Evolutionary conservation across 2,888 invertebrate species (phyloP).

Genomic region (Sphaerophoria taeniata): DNA sequence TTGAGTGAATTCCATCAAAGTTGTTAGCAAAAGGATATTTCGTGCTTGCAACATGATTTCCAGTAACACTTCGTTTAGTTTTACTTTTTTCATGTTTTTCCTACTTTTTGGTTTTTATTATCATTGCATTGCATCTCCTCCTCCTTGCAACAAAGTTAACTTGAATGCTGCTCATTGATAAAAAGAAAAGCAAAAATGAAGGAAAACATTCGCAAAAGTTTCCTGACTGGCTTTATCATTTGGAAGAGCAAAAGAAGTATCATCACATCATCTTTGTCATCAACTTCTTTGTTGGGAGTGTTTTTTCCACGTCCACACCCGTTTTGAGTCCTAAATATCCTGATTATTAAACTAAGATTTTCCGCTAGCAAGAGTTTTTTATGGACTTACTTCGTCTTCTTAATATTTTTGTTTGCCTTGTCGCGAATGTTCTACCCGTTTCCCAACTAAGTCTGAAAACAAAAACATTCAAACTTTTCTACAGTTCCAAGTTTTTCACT

Average conservation of each 20-base stretch:
- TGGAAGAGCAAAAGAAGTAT: constrained; percentile 12
- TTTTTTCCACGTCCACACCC: neutral
- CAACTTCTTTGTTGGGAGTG: constrained; percentile 18
- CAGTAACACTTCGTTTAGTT: constrained; percentile 58
- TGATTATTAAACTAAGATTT: constrained; percentile 73
- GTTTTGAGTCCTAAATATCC: constrained; percentile 37
- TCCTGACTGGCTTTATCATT: constrained; percentile 35
- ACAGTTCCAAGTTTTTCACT: constrained; percentile 49
- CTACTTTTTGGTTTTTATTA: constrained; percentile 55
- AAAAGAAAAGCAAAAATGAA: constrained; percentile 42
- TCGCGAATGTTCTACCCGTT: neutral
- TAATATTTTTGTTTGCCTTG: constrained; percentile 2
- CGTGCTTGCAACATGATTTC: constrained; percentile 69
- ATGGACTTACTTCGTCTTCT: constrained; percentile 52
- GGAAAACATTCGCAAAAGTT: neutral
- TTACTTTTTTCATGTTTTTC: neutral
- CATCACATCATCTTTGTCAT: constrained; percentile 32
- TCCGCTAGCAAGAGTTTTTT: constrained; percentile 53
- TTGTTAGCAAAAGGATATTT: constrained; percentile 48
- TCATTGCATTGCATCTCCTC: constrained; percentile 63
- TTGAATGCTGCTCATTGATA: constrained; percentile 52
- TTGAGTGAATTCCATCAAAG: neutral
- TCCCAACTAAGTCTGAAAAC: constrained; percentile 1
- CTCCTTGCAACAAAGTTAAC: constrained; percentile 60
- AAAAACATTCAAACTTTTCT: constrained; percentile 45